A percentile compares a stretch with the other conserved stretches of the same genome.
Evolutionary conservation across 2,888 invertebrate species (phyloP).

Genomic region (Platycheirus rosarum): DNA sequence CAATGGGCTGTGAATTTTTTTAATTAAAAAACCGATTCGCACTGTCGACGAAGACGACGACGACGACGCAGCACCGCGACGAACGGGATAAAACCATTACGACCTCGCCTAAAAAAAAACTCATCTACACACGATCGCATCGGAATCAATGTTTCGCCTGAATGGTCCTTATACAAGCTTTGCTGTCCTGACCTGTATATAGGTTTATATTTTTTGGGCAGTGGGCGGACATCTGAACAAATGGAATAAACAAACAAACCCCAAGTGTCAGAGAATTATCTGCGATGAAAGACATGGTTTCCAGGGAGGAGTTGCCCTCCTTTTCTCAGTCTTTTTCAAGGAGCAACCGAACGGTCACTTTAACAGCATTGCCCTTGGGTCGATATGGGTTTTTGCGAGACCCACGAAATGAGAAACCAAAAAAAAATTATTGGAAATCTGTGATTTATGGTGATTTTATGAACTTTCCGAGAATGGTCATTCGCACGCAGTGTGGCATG

Average conservation of each 20-base stretch:
- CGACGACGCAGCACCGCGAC: not conserved
- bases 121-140: conserved; percentile 24
- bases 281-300: conserved; percentile 67
- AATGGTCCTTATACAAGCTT: conserved; percentile 19
- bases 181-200: not conserved
- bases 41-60: no score
- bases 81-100: conserved; percentile 7
- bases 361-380: conserved; percentile 56
- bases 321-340: conserved; percentile 39
- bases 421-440: conserved; percentile 71
- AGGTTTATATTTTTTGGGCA: conserved; percentile 35
- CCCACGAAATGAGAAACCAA: conserved; percentile 12
- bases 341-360: conserved; percentile 44
- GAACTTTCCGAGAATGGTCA: conserved; percentile 67
- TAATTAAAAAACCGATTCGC: conserved; percentile 64
- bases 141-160: conserved; percentile 47
- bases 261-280: conserved; percentile 70
- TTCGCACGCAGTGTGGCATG: conserved; percentile 68
- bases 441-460: conserved; percentile 73
- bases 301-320: conserved; percentile 32
- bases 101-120: conserved; percentile 22
- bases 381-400: conserved; percentile 11
- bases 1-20: conserved; percentile 67
- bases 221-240: conserved; percentile 69
- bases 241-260: conserved; percentile 72